Evolutionary conservation across 1,140 invertebrate species (phyloP).

Genomic region (Drosophila repleta): DNA sequence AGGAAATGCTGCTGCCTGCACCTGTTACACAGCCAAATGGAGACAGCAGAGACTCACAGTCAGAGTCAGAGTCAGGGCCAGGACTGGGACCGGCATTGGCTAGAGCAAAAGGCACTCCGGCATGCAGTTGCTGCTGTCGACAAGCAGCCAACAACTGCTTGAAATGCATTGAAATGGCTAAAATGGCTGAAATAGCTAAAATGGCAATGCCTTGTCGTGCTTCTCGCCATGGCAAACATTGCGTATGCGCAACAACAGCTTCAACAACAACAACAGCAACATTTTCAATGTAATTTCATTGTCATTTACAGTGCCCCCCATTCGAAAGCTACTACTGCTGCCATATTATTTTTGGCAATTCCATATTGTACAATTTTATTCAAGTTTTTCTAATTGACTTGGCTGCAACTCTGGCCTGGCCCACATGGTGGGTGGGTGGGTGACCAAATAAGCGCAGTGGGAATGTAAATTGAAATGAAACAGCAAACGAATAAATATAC

Average conservation of each 20-base stretch:
- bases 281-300: constrained; percentile 68
- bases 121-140: constrained; percentile 49
- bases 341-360: neutral
- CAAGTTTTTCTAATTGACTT: too few relatives aligned
- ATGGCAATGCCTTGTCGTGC: constrained; percentile 23
- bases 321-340: neutral
- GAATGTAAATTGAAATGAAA: too few relatives aligned
- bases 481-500: too few relatives aligned
- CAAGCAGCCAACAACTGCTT: constrained; percentile 48
- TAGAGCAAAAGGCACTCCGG: constrained; percentile 22
- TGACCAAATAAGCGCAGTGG: too few relatives aligned
- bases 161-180: constrained; percentile 63
- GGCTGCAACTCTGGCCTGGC: too few relatives aligned
- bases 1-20: constrained; percentile 55
- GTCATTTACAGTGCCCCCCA: constrained; percentile 42
- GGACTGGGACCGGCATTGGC: neutral
- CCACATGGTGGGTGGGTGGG: too few relatives aligned
- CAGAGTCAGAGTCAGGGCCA: constrained; percentile 1
- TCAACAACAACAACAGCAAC: constrained; percentile 12
- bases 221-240: constrained; percentile 36
- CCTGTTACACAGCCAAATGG: constrained; percentile 67
- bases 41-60: constrained; percentile 20
- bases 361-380: too few relatives aligned
- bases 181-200: constrained; percentile 28
- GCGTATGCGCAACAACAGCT: constrained; percentile 61